phyloP scores from a whole-genome alignment of 2,888 invertebrate species.

The Melipona beecheii region DNA sequence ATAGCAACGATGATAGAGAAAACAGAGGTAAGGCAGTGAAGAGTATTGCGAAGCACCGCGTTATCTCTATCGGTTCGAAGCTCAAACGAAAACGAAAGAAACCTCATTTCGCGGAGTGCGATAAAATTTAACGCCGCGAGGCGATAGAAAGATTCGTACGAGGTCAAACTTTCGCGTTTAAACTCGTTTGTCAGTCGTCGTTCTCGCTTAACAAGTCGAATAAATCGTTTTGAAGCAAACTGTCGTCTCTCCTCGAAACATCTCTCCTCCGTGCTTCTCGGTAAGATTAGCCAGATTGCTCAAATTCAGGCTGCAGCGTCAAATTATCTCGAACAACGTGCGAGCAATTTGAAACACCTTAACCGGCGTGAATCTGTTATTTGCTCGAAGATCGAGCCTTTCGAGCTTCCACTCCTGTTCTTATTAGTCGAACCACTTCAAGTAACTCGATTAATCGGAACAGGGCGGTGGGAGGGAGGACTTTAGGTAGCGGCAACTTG shows the following conservation, averaged over 20 bases:
- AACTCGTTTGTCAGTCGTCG: background rate
- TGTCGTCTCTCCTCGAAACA: background rate
- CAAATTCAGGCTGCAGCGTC: background rate
- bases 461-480: too few relatives aligned
- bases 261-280: background rate
- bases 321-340: background rate
- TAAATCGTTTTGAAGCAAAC: too few relatives aligned
- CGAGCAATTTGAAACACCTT: background rate
- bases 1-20: constrained; percentile 33
- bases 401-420: background rate
- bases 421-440: background rate
- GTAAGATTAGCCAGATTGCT: background rate
- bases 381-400: background rate
- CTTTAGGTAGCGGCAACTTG: background rate
- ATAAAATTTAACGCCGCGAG: background rate
- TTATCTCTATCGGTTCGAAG: constrained; percentile 39
- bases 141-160: background rate
- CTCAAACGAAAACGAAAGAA: constrained; percentile 16
- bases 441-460: background rate
- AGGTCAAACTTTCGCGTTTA: background rate
- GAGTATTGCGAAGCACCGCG: constrained; percentile 37
- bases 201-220: background rate
- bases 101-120: background rate
- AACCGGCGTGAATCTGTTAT: background rate
- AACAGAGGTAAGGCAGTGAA: constrained; percentile 48